A percentile compares a stretch with the other conserved stretches of the same genome.
phyloP scores from a whole-genome alignment of 2,888 invertebrate genomes.

The Cancer borealis region DNA sequence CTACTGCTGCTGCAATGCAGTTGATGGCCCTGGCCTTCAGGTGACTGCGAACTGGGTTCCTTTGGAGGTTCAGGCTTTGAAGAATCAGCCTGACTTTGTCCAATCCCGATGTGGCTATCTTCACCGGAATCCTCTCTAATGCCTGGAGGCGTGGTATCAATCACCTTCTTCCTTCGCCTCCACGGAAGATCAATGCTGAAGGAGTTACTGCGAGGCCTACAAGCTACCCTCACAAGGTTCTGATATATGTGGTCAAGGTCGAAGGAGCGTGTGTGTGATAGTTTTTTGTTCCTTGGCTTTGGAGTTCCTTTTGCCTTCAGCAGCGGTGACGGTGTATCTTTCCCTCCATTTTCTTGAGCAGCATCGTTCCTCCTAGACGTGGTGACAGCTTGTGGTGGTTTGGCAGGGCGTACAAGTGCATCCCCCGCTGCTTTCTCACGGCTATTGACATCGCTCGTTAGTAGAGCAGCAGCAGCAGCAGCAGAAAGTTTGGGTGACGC shows the following conservation, averaged over 20 bases:
- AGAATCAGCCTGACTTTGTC: neutral
- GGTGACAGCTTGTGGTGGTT: neutral
- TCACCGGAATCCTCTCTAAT: conserved; percentile 59
- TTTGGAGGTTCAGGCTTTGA: neutral
- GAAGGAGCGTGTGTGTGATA: conserved; percentile 67
- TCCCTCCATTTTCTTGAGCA: conserved; percentile 33
- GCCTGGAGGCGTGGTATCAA: conserved; percentile 18
- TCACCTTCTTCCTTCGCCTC: conserved; percentile 64
- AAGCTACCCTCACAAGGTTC: conserved; percentile 60
- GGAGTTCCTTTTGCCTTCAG: conserved; percentile 13
- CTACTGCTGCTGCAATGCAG: conserved; percentile 48
- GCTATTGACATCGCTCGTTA: neutral
- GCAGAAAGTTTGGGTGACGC: conserved; percentile 59
- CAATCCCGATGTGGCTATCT: conserved; percentile 23
- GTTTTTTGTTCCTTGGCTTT: conserved; percentile 39
- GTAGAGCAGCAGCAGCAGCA: conserved; percentile 4
- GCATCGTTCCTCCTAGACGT: neutral
- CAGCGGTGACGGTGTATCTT: conserved; percentile 16
- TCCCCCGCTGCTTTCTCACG: neutral
- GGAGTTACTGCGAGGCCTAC: conserved; percentile 66
- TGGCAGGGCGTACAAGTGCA: neutral
- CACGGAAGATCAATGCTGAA: conserved; percentile 66
- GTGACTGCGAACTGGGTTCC: neutral
- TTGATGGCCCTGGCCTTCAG: neutral
- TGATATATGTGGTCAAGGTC: conserved; percentile 68